Evolutionary conservation across 2,797 vertebrate genomes (phyloP), one percentile per base, ranked within the genome.

Genomic region (Anabas testudineus): DNA sequence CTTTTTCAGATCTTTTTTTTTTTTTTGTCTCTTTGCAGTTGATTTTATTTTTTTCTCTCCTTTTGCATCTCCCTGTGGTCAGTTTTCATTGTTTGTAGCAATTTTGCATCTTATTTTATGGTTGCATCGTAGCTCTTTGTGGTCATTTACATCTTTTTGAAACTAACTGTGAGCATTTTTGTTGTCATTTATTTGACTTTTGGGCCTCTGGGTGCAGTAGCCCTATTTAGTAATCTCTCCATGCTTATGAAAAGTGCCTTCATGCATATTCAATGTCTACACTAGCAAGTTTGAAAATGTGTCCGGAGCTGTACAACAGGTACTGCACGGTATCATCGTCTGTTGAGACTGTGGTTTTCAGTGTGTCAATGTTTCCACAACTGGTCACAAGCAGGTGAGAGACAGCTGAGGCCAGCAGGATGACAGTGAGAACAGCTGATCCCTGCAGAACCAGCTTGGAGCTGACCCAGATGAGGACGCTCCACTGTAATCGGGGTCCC

Each of bases 391-490:
- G 82, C 91, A 93, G 90, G 89, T 93, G 92, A 93, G 75, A 74
- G 85, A 88, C 92, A 91, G 90, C 90, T 93, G 93, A 91, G 89
- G 77, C 87, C 58, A 52, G 72, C 70, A 56, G 74, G 74, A 71
- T 47, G 66, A 56, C 78, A 65, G 79, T 1, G 36, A 67, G 69
- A 89, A 88, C 87, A 90, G 87, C 88, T 88, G 87, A 90, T 89
- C 81, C 83, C 80, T 72, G 83, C 86, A 82, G 85, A 87, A 87
- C 79, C 85, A 41, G 80, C 83, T 78, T 76, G 51, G 76, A 87
- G 77, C 84, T 81, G 87, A 87, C 90, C 92, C 88, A 90, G 88
- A 89, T 87, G 90, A 87, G 81, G 82, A 60, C 32, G 80, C 83
- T 79, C 81, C 71, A 49, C 82, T 84, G 83, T 91, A 90, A 90